phyloP scores from a whole-genome alignment of 2,113 vertebrate genomes.

The Pygoscelis antarcticus region DNA sequence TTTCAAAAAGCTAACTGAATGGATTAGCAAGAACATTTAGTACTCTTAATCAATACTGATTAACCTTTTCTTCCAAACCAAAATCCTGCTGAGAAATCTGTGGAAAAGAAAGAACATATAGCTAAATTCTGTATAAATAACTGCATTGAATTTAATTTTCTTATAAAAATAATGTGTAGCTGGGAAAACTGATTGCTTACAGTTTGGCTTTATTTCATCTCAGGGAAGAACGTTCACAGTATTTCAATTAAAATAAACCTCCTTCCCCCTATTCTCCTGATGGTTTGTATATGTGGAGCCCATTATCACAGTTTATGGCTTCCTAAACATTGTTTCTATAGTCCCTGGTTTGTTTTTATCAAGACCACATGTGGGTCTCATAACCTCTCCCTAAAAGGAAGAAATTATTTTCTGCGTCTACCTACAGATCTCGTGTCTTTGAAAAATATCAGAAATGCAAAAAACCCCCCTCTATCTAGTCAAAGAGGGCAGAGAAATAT shows the following conservation, averaged over 20 bases:
- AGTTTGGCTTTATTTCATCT: not conserved
- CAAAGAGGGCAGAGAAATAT: not conserved
- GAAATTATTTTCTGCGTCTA: not conserved
- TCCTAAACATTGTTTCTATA: not conserved
- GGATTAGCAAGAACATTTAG: not conserved
- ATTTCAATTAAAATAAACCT: not conserved
- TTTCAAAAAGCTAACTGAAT: not conserved
- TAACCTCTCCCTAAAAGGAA: not conserved
- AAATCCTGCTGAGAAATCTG: not conserved
- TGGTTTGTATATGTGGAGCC: accelerated
- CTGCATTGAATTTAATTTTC: not conserved
- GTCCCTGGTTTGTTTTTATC: not conserved
- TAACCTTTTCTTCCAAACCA: not conserved
- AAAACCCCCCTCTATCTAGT: not conserved
- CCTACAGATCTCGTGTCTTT: not conserved
- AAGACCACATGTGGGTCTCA: not conserved
- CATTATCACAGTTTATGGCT: not conserved
- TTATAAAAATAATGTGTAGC: not conserved
- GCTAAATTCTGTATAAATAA: not conserved
- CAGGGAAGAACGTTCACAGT: not conserved
- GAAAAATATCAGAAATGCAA: not conserved
- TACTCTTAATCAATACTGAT: not conserved
- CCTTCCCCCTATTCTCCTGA: not conserved
- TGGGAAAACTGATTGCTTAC: not conserved
- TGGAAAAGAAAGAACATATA: not conserved